phyloP scores from a whole-genome alignment of 2,888 invertebrate species.

The Metalampra italica region DNA sequence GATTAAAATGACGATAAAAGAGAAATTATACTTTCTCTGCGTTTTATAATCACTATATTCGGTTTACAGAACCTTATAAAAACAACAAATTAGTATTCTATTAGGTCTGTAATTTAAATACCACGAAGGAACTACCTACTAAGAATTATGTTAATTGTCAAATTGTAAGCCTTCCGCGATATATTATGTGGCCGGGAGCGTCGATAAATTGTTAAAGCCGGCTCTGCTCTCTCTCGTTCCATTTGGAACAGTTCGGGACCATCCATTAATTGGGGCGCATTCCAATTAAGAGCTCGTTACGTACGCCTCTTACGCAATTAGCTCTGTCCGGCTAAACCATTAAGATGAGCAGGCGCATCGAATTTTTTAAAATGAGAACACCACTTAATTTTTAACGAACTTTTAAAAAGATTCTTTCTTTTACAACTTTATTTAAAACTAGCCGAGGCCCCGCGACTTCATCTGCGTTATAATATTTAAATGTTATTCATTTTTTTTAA shows the following conservation, averaged over 20 bases:
- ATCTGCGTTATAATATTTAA: no score
- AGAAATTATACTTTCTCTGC: no score
- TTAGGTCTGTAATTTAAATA: no score
- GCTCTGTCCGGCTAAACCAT: conserved; percentile 46
- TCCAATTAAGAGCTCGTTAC: conserved; percentile 74
- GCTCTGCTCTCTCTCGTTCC: not conserved
- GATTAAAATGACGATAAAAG: no score
- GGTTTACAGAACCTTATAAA: no score
- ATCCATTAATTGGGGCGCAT: conserved; percentile 72
- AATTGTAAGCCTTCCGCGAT: not conserved
- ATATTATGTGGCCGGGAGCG: not conserved
- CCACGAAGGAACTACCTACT: no score
- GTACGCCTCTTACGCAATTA: conserved; percentile 70
- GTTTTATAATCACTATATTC: no score
- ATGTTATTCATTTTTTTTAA: no score
- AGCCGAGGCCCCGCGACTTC: no score
- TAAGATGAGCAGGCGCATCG: conserved; percentile 35
- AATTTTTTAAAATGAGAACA: conserved; percentile 32
- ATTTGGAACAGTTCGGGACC: conserved; percentile 52
- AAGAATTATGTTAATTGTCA: no score
- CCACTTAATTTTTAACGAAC: conserved; percentile 14
- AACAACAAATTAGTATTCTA: no score
- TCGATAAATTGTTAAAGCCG: not conserved
- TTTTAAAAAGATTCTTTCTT: not conserved
- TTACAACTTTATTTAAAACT: not conserved